Conservation (phyloP, 2,113 vertebrate genomes). For the Helogale parvula region DNA sequence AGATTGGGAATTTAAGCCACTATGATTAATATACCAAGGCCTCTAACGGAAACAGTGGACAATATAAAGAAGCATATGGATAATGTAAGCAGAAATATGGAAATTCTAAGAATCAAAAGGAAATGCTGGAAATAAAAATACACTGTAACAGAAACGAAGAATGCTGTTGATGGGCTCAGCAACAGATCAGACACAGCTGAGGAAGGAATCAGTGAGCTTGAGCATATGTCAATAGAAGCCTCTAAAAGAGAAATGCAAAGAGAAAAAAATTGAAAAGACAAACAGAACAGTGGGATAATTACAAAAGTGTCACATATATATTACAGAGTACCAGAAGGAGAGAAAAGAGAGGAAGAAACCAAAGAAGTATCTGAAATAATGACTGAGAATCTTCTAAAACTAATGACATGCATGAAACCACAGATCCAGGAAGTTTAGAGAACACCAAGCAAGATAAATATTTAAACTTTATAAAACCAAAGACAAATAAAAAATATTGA, state of each 20-base stretch:
- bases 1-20: not conserved
- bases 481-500: not conserved
- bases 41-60: not conserved
- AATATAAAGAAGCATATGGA: not conserved
- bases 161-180: not conserved
- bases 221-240: not conserved
- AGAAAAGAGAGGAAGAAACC: not conserved
- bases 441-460: not conserved
- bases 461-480: not conserved
- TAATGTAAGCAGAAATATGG: not conserved
- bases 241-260: slow-evolving; percentile 16
- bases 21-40: not conserved
- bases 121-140: not conserved
- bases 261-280: not conserved
- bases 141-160: slow-evolving; percentile 5
- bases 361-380: not conserved
- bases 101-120: slow-evolving; percentile 15
- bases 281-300: not conserved
- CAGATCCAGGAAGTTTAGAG: not conserved
- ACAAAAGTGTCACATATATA: not conserved
- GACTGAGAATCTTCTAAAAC: slow-evolving; percentile 9
- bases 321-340: not conserved
- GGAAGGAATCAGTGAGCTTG: not conserved
- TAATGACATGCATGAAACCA: not conserved
- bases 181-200: not conserved